phyloP scores from a whole-genome alignment of 2,888 invertebrate species.

The Cantharis lateralis region DNA sequence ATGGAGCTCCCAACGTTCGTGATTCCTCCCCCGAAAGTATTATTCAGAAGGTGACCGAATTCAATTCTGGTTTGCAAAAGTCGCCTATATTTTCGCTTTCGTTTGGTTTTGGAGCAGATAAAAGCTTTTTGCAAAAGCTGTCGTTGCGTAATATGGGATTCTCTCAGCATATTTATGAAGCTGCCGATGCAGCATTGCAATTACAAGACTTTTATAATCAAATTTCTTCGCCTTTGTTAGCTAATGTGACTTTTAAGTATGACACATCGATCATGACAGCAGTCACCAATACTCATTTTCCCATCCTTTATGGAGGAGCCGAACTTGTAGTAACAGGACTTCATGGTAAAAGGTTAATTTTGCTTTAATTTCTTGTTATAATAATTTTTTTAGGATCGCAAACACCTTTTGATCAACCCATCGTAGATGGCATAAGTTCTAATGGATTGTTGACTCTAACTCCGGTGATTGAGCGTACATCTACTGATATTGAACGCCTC shows the following conservation, averaged over 20 bases:
- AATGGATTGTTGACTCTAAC: background rate
- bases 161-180: slow-evolving; percentile 73
- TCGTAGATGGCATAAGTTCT: background rate
- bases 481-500: slow-evolving; percentile 57
- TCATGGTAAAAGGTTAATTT: slow-evolving; percentile 34
- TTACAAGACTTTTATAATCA: slow-evolving; percentile 69
- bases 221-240: slow-evolving; percentile 70
- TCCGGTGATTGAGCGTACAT: slow-evolving; percentile 4
- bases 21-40: slow-evolving; percentile 61
- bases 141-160: slow-evolving; percentile 70
- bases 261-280: slow-evolving; percentile 62
- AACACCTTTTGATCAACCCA: background rate
- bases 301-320: slow-evolving; percentile 65
- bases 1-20: slow-evolving; percentile 69
- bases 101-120: slow-evolving; percentile 72
- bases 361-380: background rate
- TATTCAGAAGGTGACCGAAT: slow-evolving; percentile 56
- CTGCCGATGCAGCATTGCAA: slow-evolving; percentile 69
- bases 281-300: slow-evolving; percentile 62
- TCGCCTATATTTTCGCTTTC: slow-evolving; percentile 68
- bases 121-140: slow-evolving; percentile 67
- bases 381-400: background rate
- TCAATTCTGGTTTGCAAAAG: slow-evolving; percentile 55
- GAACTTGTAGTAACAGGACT: slow-evolving; percentile 68
- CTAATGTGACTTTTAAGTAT: slow-evolving; percentile 69